These are phyloP conservation scores for Rhynchotus rufescens DNA, from an alignment of 2,797 vertebrate genomes.

Conservation along the genomic window DNA sequence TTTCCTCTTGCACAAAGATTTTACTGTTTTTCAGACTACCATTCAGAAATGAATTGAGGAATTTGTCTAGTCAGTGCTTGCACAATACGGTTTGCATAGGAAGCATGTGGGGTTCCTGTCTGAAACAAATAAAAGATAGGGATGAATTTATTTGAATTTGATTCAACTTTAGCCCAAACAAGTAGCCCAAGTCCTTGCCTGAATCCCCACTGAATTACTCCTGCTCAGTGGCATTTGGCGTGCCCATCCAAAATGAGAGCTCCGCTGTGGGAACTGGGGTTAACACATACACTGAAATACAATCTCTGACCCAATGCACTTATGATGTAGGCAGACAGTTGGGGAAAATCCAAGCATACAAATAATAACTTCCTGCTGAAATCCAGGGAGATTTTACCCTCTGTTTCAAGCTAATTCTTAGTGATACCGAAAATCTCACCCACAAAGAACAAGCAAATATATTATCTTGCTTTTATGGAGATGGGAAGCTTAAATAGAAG, in stretches of 20 bases:
- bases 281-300: neutral
- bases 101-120: constrained; percentile 9
- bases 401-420: constrained; percentile 50
- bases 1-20: constrained; percentile 46
- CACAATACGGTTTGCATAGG: constrained; percentile 24
- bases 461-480: constrained; percentile 17
- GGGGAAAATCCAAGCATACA: constrained; percentile 17
- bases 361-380: constrained; percentile 43
- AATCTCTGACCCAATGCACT: neutral
- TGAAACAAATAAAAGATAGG: constrained; percentile 65
- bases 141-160: constrained; percentile 24
- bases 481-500: constrained; percentile 1
- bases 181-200: neutral
- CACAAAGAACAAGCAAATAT: constrained; percentile 33
- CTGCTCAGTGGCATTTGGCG: neutral
- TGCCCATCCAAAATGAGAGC: neutral
- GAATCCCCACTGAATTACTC: neutral
- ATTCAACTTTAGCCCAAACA: neutral
- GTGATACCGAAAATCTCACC: constrained; percentile 35
- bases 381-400: constrained; percentile 27
- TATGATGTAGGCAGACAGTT: neutral
- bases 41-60: constrained; percentile 50
- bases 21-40: constrained; percentile 12
- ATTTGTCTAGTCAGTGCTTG: neutral
- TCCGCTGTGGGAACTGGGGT: neutral